Conservation (phyloP, 2,113 vertebrate genomes). For the Lampris megalopsis region DNA sequence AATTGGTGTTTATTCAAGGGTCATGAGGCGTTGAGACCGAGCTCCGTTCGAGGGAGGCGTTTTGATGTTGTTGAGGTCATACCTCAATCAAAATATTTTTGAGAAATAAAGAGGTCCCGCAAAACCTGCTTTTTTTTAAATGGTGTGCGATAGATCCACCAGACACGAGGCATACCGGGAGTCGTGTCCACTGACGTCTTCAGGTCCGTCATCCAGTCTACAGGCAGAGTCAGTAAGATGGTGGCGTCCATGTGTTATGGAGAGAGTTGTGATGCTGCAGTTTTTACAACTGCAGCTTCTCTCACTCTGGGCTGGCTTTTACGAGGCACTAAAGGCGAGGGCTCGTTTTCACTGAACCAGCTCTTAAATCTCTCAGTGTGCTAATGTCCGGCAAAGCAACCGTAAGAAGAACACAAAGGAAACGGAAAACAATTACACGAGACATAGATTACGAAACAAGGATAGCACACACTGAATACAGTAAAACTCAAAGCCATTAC, state of each 20-base stretch:
- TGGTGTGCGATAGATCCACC: constrained; percentile 10
- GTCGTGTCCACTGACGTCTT: no score
- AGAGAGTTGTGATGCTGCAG: constrained; percentile 15
- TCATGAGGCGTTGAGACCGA: constrained; percentile 65
- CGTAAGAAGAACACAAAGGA: constrained; percentile 30
- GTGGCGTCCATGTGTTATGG: background rate
- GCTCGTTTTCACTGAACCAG: constrained; percentile 38
- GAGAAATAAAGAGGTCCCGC: constrained; percentile 77
- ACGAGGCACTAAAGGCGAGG: background rate
- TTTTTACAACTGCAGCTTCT: constrained; percentile 31
- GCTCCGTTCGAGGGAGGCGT: constrained; percentile 72
- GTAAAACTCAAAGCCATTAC: constrained; percentile 8
- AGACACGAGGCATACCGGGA: background rate
- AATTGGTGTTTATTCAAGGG: constrained; percentile 75
- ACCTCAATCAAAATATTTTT: constrained; percentile 72
- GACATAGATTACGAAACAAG: background rate
- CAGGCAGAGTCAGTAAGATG: no score
- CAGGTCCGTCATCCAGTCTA: no score
- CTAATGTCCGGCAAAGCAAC: background rate
- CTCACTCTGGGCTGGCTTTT: background rate
- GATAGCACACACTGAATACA: background rate
- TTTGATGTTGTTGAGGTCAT: constrained; percentile 74
- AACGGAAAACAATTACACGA: constrained; percentile 18
- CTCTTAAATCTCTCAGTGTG: constrained; percentile 24
- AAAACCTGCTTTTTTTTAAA: constrained; percentile 31